Conservation (phyloP, 2,797 vertebrate genomes). For the Australoheros facetus region DNA sequence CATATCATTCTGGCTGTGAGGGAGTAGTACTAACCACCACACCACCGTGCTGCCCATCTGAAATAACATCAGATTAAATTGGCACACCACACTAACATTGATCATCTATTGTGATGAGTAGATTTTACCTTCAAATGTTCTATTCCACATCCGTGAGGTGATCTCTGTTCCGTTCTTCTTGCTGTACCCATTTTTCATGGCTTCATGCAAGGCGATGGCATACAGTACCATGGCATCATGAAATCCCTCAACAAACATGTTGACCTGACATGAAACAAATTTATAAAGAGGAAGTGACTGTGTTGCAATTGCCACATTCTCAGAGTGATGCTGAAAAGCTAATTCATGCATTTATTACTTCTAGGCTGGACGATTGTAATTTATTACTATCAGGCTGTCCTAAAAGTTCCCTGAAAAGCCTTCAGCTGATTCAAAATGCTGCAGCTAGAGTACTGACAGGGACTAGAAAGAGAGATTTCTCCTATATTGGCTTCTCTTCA, state of each 20-base stretch:
- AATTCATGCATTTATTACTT: too few species aligned
- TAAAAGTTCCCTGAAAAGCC: too few species aligned
- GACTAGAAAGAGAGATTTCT: too few species aligned
- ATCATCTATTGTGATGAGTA: neutral
- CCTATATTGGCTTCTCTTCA: too few species aligned
- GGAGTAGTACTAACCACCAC: too few species aligned
- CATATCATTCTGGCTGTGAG: too few species aligned
- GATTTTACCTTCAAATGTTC: constrained; percentile 92
- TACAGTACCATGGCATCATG: constrained; percentile 95
- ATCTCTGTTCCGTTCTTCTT: constrained; percentile 93
- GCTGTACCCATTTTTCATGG: constrained; percentile 87
- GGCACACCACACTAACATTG: neutral
- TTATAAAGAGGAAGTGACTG: neutral
- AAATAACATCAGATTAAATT: neutral
- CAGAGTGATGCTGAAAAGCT: too few species aligned
- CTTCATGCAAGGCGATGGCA: constrained; percentile 89
- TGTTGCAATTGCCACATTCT: neutral
- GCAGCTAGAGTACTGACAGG: too few species aligned
- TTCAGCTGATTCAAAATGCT: too few species aligned
- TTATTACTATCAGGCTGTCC: too few species aligned
- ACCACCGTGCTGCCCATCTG: too few species aligned
- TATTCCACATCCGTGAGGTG: constrained; percentile 91
- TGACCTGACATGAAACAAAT: constrained; percentile 82
- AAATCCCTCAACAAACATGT: constrained; percentile 99
- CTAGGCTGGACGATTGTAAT: too few species aligned